Evolutionary conservation across 2,888 invertebrate genomes (phyloP).

Genomic region (Dione juno): DNA sequence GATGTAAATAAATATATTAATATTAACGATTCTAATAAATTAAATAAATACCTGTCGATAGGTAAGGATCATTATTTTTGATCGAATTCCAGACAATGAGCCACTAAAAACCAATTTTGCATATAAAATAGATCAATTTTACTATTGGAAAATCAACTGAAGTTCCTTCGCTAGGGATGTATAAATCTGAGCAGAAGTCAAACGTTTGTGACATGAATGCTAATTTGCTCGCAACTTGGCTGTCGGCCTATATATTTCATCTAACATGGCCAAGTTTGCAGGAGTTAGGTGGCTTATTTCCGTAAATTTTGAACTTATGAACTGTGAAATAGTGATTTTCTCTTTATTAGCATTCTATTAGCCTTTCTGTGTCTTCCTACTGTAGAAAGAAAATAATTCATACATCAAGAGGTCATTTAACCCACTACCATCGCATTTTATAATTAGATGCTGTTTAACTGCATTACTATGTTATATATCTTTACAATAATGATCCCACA

Average conservation of each 20-base stretch:
- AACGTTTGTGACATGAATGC: slow-evolving; percentile 30
- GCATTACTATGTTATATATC: too few species aligned
- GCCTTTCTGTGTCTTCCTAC: too few species aligned
- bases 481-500: neutral
- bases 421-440: too few species aligned
- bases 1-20: too few species aligned
- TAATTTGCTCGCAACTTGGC: slow-evolving; percentile 23
- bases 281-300: neutral
- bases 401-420: too few species aligned
- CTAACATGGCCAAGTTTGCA: slow-evolving; percentile 11
- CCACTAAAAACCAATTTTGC: neutral
- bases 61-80: neutral
- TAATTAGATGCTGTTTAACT: too few species aligned
- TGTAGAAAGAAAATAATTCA: too few species aligned
- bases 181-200: slow-evolving; percentile 12
- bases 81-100: neutral
- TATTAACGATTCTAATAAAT: too few species aligned
- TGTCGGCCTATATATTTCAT: slow-evolving; percentile 17
- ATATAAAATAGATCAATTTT: slow-evolving; percentile 7
- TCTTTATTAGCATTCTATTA: too few species aligned
- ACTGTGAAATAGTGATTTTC: neutral
- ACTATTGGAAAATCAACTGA: slow-evolving; percentile 12
- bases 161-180: slow-evolving; percentile 8
- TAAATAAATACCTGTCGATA: too few species aligned
- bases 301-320: neutral